Percentiles rank a stretch among this genome's conserved stretches.
Conservation (phyloP, 2,113 vertebrate species). For the Octodon degus region DNA sequence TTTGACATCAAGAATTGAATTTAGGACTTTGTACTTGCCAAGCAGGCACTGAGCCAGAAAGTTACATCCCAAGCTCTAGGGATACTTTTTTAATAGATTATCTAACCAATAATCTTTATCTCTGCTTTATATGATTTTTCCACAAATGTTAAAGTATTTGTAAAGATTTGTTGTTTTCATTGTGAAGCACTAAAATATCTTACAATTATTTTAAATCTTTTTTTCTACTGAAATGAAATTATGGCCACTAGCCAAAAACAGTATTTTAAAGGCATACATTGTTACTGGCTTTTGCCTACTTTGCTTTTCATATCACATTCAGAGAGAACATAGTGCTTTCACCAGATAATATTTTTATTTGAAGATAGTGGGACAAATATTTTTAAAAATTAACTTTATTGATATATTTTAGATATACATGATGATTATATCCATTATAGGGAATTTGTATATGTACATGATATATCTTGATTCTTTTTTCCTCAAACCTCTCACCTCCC, state of each 20-base stretch:
- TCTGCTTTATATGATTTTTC: not conserved
- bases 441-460: not conserved
- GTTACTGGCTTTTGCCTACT: not conserved
- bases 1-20: too few relatives aligned
- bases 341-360: conserved; percentile 50
- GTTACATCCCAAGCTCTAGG: too few relatives aligned
- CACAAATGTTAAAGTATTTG: not conserved
- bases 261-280: not conserved
- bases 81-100: too few relatives aligned
- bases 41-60: too few relatives aligned
- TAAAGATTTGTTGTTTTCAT: conserved; percentile 47
- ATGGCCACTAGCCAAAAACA: not conserved
- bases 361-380: not conserved
- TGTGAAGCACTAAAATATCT: not conserved
- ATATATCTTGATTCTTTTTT: not conserved
- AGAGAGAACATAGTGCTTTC: not conserved
- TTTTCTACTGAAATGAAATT: conserved; percentile 37
- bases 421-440: not conserved
- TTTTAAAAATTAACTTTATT: not conserved
- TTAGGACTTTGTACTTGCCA: too few relatives aligned
- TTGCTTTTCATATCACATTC: conserved; percentile 6
- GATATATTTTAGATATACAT: not conserved
- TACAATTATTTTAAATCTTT: not conserved
- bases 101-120: not conserved
- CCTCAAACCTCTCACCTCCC: not conserved